These are phyloP conservation scores for Grapholita molesta DNA, from an alignment of 1,140 invertebrate species.

Conservation along the genomic window DNA sequence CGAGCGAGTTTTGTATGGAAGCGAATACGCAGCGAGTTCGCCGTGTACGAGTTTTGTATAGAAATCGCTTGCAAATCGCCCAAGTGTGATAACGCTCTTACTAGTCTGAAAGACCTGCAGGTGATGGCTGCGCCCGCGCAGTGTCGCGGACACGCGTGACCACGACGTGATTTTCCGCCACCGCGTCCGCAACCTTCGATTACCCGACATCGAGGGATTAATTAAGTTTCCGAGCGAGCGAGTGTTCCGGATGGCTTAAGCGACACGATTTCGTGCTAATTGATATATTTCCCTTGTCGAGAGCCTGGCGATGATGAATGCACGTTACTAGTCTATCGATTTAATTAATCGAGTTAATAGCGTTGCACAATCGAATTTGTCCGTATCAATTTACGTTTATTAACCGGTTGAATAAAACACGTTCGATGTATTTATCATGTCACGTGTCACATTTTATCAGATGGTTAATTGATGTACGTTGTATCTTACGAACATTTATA, in stretches of 20 bases:
- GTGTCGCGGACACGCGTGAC: neutral
- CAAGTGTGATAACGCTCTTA: too few species aligned
- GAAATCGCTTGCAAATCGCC: too few species aligned
- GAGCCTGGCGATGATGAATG: neutral
- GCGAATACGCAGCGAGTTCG: too few species aligned
- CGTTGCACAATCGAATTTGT: neutral
- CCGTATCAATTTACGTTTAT: neutral
- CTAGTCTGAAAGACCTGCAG: too few species aligned
- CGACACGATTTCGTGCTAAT: neutral
- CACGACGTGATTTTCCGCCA: neutral
- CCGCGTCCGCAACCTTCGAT: neutral
- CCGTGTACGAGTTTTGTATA: too few species aligned
- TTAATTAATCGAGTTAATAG: neutral
- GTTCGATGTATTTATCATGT: neutral
- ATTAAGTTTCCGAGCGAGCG: neutral
- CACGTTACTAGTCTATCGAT: neutral
- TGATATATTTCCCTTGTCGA: neutral
- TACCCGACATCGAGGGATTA: neutral
- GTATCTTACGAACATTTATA: too few species aligned
- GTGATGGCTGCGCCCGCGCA: neutral
- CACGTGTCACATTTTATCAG: neutral
- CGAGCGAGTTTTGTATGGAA: too few species aligned
- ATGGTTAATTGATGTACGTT: too few species aligned
- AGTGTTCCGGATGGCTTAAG: neutral
- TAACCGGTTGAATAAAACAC: neutral